Evolutionary conservation across 2,113 vertebrate species (phyloP).

Genomic region (Ceyx margarethae): DNA sequence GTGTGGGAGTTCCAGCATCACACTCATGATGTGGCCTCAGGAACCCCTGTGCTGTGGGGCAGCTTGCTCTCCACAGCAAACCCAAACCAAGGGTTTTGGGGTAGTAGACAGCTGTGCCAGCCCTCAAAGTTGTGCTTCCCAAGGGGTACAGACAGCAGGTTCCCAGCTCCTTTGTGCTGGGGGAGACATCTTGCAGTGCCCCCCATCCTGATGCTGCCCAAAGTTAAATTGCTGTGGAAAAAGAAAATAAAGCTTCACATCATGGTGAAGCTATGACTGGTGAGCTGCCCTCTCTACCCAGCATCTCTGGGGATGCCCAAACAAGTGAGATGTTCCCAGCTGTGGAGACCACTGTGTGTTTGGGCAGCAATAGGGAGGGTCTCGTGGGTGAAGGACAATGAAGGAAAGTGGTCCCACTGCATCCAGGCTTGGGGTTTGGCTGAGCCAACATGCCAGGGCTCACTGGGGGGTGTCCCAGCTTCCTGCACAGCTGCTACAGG

Average conservation of each 20-base stretch:
- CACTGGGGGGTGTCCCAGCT: rapidly evolving
- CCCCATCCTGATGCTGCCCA: neutral
- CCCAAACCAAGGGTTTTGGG: neutral
- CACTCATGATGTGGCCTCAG: rapidly evolving
- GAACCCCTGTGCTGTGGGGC: neutral
- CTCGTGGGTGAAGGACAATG: neutral
- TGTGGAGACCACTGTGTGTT: rapidly evolving
- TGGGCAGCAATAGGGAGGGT: neutral
- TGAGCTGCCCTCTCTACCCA: neutral
- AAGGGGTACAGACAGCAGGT: neutral
- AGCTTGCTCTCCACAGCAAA: neutral
- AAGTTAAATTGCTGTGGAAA: neutral
- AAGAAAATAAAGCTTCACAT: neutral
- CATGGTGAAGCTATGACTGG: neutral
- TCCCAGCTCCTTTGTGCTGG: neutral
- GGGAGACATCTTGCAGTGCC: neutral
- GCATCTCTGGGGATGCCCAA: neutral
- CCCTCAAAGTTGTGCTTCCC: neutral
- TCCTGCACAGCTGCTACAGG: neutral
- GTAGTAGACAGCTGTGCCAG: neutral
- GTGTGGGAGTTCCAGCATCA: rapidly evolving
- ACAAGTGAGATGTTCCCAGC: rapidly evolving
- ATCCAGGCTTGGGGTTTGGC: neutral
- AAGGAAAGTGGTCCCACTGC: neutral
- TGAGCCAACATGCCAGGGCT: neutral